phyloP scores from a whole-genome alignment of 2,888 invertebrate genomes.

The Synergus japonicus region DNA sequence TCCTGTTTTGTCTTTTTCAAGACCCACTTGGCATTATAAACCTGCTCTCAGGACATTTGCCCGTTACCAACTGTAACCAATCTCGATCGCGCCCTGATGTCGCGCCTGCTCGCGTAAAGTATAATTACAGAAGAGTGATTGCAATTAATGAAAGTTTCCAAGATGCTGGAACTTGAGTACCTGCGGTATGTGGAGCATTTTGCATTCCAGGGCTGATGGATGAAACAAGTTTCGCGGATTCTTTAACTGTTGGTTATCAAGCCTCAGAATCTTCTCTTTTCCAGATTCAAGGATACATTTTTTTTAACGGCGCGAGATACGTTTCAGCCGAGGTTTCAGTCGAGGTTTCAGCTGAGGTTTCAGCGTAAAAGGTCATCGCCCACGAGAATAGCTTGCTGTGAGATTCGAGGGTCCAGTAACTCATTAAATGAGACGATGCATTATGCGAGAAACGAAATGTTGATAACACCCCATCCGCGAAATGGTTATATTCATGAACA shows the following conservation, averaged over 20 bases:
- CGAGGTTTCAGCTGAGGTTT: not conserved
- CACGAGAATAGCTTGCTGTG: conserved; percentile 1
- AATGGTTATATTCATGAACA: conserved; percentile 21
- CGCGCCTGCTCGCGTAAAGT: conserved; percentile 5
- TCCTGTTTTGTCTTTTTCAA: conserved; percentile 29
- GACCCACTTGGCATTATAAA: conserved; percentile 23
- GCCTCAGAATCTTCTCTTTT: not conserved
- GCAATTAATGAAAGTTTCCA: conserved; percentile 15
- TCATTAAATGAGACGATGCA: conserved; percentile 11
- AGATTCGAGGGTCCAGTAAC: conserved; percentile 10
- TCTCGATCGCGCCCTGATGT: conserved; percentile 14
- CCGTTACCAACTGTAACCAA: conserved; percentile 20
- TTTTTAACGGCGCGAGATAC: not conserved
- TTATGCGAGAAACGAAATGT: conserved; percentile 13
- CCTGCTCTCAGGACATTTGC: conserved; percentile 19
- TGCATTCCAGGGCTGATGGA: conserved; percentile 6
- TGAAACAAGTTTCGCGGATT: conserved; percentile 19
- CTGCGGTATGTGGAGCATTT: not conserved
- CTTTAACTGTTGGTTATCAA: not conserved
- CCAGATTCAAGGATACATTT: not conserved
- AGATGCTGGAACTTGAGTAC: not conserved
- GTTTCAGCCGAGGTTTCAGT: not conserved
- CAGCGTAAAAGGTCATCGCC: conserved; percentile 33
- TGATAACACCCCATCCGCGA: conserved; percentile 27
- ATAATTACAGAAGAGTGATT: conserved; percentile 4